These are phyloP conservation scores for Gila robusta DNA, from an alignment of 2,797 vertebrate species.

Conservation along the genomic window DNA sequence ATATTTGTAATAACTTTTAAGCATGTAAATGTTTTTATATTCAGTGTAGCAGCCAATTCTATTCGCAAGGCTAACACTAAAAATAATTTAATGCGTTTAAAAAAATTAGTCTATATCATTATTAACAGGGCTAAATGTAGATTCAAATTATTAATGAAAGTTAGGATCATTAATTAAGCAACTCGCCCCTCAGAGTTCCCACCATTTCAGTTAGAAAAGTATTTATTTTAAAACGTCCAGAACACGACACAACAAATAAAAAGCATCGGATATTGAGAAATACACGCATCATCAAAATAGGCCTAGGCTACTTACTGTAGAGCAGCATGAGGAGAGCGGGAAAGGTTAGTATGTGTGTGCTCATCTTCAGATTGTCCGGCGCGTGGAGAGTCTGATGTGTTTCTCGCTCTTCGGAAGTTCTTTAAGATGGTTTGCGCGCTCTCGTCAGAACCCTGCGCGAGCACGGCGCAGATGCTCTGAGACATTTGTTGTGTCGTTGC, in stretches of 20 bases:
- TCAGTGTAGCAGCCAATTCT: neutral
- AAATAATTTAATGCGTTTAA: neutral
- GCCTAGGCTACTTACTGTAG: neutral
- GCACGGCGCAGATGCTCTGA: neutral
- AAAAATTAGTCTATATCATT: neutral
- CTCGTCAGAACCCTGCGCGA: neutral
- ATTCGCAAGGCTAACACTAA: neutral
- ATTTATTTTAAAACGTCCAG: neutral
- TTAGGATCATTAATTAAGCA: neutral
- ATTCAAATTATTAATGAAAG: neutral
- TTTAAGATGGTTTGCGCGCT: slow-evolving; percentile 27
- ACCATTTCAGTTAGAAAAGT: neutral
- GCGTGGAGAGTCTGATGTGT: neutral
- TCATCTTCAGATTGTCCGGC: slow-evolving; percentile 23
- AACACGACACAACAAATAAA: neutral
- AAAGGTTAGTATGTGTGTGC: neutral
- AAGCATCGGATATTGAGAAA: neutral
- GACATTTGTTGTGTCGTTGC: neutral
- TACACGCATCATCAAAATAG: neutral
- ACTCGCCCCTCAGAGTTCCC: neutral
- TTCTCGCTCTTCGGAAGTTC: neutral
- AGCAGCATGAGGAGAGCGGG: slow-evolving; percentile 14
- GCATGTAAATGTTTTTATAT: neutral
- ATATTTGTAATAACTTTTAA: neutral
- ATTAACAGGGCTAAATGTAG: neutral